These are phyloP conservation scores for Eriosoma lanigerum DNA, from an alignment of 1,140 invertebrate species.

Conservation along the genomic window DNA sequence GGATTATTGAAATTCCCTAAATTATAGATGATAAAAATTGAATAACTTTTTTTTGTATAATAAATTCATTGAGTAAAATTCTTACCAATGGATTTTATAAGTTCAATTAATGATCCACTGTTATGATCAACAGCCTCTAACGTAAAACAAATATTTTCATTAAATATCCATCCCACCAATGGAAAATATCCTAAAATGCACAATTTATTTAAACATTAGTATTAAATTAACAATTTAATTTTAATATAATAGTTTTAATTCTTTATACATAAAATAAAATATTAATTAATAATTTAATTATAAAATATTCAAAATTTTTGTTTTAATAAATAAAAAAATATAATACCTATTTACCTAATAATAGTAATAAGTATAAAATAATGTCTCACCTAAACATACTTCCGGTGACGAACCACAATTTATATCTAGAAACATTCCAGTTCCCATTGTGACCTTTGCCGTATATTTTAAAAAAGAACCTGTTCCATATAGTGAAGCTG, in stretches of 20 bases:
- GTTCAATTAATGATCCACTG: conserved; percentile 83
- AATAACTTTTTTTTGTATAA: not conserved
- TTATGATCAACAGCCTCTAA: conserved; percentile 85
- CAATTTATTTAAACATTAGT: not conserved
- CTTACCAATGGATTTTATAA: conserved; percentile 67
- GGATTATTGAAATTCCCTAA: conserved; percentile 24
- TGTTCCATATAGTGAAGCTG: conserved; percentile 89
- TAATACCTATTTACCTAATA: not conserved
- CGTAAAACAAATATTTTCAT: conserved; percentile 68
- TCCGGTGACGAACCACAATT: conserved; percentile 74
- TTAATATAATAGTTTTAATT: no score
- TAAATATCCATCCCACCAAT: conserved; percentile 80
- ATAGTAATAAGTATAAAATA: not conserved
- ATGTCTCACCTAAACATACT: conserved; percentile 36
- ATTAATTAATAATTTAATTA: no score
- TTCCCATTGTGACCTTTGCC: conserved; percentile 91
- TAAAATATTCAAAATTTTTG: no score
- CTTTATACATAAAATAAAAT: no score
- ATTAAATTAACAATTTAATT: no score
- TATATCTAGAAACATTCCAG: conserved; percentile 88
- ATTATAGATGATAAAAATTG: not conserved
- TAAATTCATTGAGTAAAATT: conserved; percentile 63
- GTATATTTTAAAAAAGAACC: conserved; percentile 80
- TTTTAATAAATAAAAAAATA: not conserved
- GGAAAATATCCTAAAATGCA: conserved; percentile 75